These are phyloP conservation scores for Sycon ciliatum DNA, from an alignment of 37 sponge, comb jelly and placozoan genomes.

Conservation along the genomic window DNA sequence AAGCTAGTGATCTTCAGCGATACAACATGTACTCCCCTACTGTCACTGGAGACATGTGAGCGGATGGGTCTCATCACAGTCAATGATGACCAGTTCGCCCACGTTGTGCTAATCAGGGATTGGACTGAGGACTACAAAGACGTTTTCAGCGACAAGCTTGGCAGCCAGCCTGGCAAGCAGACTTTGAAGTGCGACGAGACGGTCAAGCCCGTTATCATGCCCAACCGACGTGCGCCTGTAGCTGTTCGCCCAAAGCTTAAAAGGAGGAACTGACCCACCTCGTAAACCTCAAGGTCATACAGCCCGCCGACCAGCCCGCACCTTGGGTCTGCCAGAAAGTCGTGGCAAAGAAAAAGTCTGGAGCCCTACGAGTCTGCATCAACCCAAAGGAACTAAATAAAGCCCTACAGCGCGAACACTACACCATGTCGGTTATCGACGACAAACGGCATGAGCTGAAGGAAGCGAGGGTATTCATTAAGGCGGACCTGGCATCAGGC, in stretches of 20 bases:
- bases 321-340: slow-evolving; percentile 29
- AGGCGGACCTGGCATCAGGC: slow-evolving; percentile 27
- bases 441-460: slow-evolving; percentile 23
- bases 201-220: slow-evolving; percentile 21
- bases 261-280: too few species aligned
- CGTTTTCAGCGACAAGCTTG: too few species aligned
- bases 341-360: slow-evolving; percentile 11
- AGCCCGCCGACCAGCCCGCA: slow-evolving; percentile 29
- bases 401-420: slow-evolving; percentile 26
- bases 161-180: too few species aligned
- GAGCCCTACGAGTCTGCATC: slow-evolving; percentile 25
- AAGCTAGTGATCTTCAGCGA: too few species aligned
- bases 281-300: slow-evolving; percentile 18
- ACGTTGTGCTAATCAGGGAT: too few species aligned
- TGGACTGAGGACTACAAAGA: too few species aligned
- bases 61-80: too few species aligned
- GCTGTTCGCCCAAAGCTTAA: too few species aligned
- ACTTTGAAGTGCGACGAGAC: too few species aligned
- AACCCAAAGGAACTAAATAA: slow-evolving; percentile 37
- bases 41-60: too few species aligned
- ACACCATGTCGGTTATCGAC: slow-evolving; percentile 25
- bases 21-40: too few species aligned
- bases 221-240: slow-evolving; percentile 30
- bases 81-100: too few species aligned
- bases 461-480: slow-evolving; percentile 32